Percentiles rank a stretch among this genome's conserved stretches.
phyloP scores from a whole-genome alignment of 2,797 vertebrate species.

The Pampus argenteus region DNA sequence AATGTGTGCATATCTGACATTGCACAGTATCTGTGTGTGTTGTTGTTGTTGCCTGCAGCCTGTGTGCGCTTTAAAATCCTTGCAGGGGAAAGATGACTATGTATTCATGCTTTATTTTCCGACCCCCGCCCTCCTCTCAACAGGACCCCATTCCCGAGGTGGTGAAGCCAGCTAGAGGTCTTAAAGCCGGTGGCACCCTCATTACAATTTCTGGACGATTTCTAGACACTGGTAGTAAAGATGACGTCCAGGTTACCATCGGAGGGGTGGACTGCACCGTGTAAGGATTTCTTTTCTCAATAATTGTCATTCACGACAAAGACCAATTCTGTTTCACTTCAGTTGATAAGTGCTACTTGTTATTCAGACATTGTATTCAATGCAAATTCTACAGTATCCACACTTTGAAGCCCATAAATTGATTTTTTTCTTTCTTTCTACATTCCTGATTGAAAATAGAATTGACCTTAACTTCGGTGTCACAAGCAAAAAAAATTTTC shows the following conservation, averaged over 20 bases:
- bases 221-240: conserved; percentile 90
- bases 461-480: conserved; percentile 62
- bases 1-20: conserved; percentile 32
- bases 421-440: conserved; percentile 35
- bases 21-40: conserved; percentile 39
- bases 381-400: conserved; percentile 55
- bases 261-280: conserved; percentile 88
- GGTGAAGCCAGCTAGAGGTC: conserved; percentile 81
- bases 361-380: conserved; percentile 63
- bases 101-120: conserved; percentile 34
- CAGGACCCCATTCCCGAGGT: conserved; percentile 87
- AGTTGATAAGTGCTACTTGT: conserved; percentile 60
- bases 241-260: conserved; percentile 88
- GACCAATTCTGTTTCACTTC: conserved; percentile 53
- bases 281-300: conserved; percentile 83
- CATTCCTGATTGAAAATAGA: conserved; percentile 51
- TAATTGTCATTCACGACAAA: conserved; percentile 58
- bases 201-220: conserved; percentile 89
- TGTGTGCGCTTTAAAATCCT: conserved; percentile 33
- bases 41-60: conserved; percentile 5
- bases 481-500: conserved; percentile 35
- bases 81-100: conserved; percentile 23
- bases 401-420: conserved; percentile 62
- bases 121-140: background rate
- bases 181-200: conserved; percentile 90